Base-by-base conservation (phyloP, 2,888 invertebrate species). In the Lutraria lutraria region DNA sequence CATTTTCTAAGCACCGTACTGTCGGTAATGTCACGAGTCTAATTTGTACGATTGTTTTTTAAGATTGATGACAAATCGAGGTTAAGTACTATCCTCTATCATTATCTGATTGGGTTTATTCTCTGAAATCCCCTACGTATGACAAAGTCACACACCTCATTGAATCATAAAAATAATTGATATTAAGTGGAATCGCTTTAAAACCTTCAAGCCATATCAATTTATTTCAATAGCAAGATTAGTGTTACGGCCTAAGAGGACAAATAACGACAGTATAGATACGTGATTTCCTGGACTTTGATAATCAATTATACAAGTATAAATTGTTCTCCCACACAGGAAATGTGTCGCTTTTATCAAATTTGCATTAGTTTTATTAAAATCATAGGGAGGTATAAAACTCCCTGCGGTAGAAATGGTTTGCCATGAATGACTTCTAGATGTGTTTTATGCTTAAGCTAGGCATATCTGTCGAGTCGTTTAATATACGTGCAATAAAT, bases 21-120 rank as follows among this genome's bases (percentile, higher is more conserved):
- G 31, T 76, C 19, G 29, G 1, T 76, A 76, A 76, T 76, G 76
- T 76, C 76, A 76, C 76, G 76, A 76, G 29, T 76, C 19, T 76
- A 68, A 34, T 76, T 76, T 76, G 34, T 76, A 34, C 34, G 34
- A 31, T 31, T 16, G 76, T 19, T 34, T 16, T n/a, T 6, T 6
- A 76, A 31, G 76, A 34, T 76, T 13, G 34, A 34, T 34, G 76
- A 76, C 31, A 31, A 34, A 76, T 76, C 31, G 0, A 31, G 76
- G 56, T 16, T 13, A 76, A 76, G 72, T 76, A 76, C 76, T 34
- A 13, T 34, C 19, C 34, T 19, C 15, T 76, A 68, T 68, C 8
- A 25, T 68, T 68, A 25, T 25, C 63, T 19, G 34, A 31, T 19
- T 31, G 29, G 19, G 16, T 76, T 34, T 31, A 76, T 34, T 76